Evolutionary conservation across 2,797 vertebrate genomes (phyloP).

Genomic region (Thalassophryne amazonica): DNA sequence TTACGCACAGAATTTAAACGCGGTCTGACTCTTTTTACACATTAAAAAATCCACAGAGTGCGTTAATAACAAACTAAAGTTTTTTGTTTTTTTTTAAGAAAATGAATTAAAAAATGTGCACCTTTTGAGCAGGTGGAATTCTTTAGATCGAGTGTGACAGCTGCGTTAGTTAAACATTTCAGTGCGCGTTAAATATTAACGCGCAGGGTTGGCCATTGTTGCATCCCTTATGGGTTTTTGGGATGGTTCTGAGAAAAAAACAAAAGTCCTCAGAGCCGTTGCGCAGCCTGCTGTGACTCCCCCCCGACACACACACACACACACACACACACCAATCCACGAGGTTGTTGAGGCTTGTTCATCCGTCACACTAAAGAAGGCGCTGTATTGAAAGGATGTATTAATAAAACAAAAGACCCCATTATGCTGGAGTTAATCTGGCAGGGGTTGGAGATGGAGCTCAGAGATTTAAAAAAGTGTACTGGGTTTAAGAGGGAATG

Average conservation of each 20-base stretch:
- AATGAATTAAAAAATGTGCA: not conserved
- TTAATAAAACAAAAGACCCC: constrained; percentile 82
- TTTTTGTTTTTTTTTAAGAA: too few relatives aligned
- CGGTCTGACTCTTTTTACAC: too few relatives aligned
- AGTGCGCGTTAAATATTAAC: constrained; percentile 64
- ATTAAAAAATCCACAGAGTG: too few relatives aligned
- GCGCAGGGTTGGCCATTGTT: not conserved
- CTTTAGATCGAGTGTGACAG: constrained; percentile 10
- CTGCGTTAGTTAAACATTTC: constrained; percentile 19
- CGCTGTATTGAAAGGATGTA: constrained; percentile 78
- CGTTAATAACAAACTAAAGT: not conserved
- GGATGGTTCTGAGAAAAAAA: too few relatives aligned
- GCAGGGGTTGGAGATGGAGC: constrained; percentile 25
- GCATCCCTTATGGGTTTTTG: too few relatives aligned
- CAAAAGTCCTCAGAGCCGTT: constrained; percentile 40
- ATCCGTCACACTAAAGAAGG: constrained; percentile 72
- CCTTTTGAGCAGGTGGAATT: not conserved
- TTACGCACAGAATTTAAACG: not conserved
- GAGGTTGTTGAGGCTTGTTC: constrained; percentile 71
- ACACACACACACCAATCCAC: constrained; percentile 40
- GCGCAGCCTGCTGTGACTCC: constrained; percentile 43
- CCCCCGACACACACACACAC: not conserved
- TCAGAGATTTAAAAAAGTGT: constrained; percentile 10
- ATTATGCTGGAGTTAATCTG: constrained; percentile 68
- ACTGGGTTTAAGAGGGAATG: too few relatives aligned